Base-by-base conservation (phyloP, 1,140 invertebrate species). In the Eufriesea mexicana region DNA sequence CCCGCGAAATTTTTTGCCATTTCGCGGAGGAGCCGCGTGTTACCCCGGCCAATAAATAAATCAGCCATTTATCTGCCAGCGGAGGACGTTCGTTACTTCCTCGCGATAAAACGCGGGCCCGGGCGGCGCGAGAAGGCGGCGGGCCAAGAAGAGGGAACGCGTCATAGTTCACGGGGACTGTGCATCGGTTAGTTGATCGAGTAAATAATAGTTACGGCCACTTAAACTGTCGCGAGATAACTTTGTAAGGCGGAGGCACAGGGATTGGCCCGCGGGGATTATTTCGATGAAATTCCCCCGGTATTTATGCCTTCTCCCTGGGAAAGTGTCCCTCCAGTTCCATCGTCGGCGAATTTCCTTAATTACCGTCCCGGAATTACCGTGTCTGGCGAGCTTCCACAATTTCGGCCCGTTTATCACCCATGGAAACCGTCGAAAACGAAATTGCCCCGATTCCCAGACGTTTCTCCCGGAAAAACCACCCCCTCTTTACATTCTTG, bases 201-300 rank as follows among this genome's bases (percentile, higher is more conserved):
- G 47, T 80, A 80, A 72, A 80, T 80, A 80, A 80, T 73, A 80
- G 68, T 72, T 73, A 73, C 47, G 47, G 42, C n/a, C 66, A 57
- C 76, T 79, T 79, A 79, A 70, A 79, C 51, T 57, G 66, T 59
- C 66, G 54, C 66, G 49, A 49, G 66, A 70, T 79, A 80, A 73
- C 47, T 73, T 80, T 45, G 68, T 62, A 80, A 73, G 47, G 10
- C 47, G 68, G 18, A 2, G 18, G 42, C 23, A 8, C 9, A 16
- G 20, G 49, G 61, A 77, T 77, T 45, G 62, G 20, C 66, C 77
- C 42, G 10, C 23, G 8, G 28, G 68, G 68, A 80, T 73, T 73
- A 73, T 80, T 80, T 81, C 79, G 62, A 66, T 81, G 71, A 59
- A 67, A 81, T 75, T 67, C 51, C 12, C 42, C 7, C 14, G 49